Conservation (phyloP, 2,888 invertebrate genomes). For the Syrphus vitripennis region DNA sequence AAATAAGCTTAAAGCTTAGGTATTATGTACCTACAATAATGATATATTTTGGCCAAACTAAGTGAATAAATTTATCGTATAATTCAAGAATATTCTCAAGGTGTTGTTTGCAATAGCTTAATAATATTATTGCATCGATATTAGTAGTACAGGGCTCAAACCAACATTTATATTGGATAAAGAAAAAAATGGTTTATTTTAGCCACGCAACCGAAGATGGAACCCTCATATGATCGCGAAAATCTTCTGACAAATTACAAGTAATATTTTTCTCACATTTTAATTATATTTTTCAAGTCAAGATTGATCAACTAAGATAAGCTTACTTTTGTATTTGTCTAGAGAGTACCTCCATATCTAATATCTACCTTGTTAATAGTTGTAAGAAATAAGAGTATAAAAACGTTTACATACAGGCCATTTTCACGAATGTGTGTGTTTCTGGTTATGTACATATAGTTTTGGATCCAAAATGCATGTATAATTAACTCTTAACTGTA, state of each 20-base stretch:
- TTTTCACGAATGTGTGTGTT: neutral
- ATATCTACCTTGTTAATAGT: neutral
- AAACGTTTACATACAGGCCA: neutral
- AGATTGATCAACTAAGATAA: slow-evolving; percentile 61
- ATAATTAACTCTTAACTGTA: slow-evolving; percentile 68
- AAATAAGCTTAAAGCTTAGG: neutral
- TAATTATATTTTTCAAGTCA: slow-evolving; percentile 61
- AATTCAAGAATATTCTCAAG: slow-evolving; percentile 15
- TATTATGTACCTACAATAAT: neutral
- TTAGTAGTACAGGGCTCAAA: neutral
- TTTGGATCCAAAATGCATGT: slow-evolving; percentile 54
- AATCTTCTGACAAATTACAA: slow-evolving; percentile 81
- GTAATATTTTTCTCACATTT: slow-evolving; percentile 76
- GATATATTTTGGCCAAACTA: neutral
- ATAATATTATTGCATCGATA: neutral
- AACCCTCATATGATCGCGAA: slow-evolving; percentile 81
- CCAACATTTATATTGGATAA: slow-evolving; percentile 44
- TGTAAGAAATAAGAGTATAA: neutral
- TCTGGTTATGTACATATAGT: neutral
- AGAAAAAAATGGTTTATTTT: slow-evolving; percentile 62
- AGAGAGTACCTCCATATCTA: neutral
- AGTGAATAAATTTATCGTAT: slow-evolving; percentile 14
- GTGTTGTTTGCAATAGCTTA: neutral
- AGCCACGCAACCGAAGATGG: slow-evolving; percentile 76
- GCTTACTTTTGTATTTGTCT: slow-evolving; percentile 38